Conservation (phyloP, 2,797 vertebrate species). For the Leptatherina wallacei region DNA sequence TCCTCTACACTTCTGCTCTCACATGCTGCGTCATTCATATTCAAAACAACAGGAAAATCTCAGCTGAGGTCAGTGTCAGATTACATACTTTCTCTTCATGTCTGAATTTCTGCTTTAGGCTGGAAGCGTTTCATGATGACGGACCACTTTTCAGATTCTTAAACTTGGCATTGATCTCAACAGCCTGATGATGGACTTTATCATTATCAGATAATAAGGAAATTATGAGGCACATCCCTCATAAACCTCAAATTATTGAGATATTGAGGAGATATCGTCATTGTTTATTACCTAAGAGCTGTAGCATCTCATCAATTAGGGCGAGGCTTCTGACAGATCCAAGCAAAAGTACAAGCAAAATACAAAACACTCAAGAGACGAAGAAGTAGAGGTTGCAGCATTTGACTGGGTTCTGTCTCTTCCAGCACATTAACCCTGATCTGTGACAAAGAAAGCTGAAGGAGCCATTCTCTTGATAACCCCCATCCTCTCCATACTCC, state of each 20-base stretch:
- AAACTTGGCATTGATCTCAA: conserved; percentile 1
- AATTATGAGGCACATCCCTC: background rate
- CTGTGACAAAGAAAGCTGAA: conserved; percentile 50
- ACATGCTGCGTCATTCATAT: conserved; percentile 6
- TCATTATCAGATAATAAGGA: background rate
- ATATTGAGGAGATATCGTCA: background rate
- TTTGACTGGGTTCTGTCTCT: conserved; percentile 38
- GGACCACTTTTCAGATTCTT: conserved; percentile 30
- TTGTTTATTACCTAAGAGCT: background rate
- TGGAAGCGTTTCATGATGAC: conserved; percentile 15
- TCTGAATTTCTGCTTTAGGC: background rate
- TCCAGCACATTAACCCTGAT: conserved; percentile 61
- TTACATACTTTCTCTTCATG: background rate
- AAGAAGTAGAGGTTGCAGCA: background rate
- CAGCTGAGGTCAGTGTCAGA: conserved; percentile 22
- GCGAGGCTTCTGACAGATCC: background rate
- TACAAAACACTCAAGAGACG: background rate
- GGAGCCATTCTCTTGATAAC: conserved; percentile 73
- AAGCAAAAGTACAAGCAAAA: background rate
- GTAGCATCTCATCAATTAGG: background rate
- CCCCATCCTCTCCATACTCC: conserved; percentile 30
- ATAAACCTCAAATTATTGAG: background rate
- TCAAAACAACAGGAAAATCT: conserved; percentile 39
- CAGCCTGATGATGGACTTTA: background rate
- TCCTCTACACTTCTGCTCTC: conserved; percentile 14